Conservation (phyloP, 2,888 invertebrate species). For the Synanthedon andrenaeformis region DNA sequence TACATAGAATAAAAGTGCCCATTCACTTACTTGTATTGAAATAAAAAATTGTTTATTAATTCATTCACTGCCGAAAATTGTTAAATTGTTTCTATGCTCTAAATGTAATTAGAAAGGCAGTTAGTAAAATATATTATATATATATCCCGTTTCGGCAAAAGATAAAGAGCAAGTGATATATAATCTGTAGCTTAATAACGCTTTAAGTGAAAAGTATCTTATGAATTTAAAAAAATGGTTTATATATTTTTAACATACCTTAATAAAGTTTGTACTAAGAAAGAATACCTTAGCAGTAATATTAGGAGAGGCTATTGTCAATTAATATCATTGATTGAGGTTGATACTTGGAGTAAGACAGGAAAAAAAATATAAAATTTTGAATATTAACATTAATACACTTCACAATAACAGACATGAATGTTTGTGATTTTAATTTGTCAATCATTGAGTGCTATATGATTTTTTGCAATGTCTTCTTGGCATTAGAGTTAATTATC, state of each 20-base stretch:
- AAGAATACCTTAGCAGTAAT: conserved; percentile 7
- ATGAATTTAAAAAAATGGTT: conserved; percentile 54
- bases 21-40: no score
- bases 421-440: no score
- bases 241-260: conserved; percentile 35
- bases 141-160: not conserved
- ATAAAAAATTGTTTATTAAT: not conserved
- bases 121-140: not conserved
- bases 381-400: no score
- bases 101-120: not conserved
- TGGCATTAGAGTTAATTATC: no score
- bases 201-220: conserved; percentile 66
- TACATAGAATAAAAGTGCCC: no score
- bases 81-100: not conserved
- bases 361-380: not conserved
- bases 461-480: no score
- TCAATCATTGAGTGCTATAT: no score
- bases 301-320: conserved; percentile 34
- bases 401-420: no score
- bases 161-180: not conserved
- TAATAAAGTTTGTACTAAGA: conserved; percentile 39
- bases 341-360: conserved; percentile 19
- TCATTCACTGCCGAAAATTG: not conserved
- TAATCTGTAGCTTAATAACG: conserved; percentile 56
- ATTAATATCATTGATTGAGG: conserved; percentile 49